Percentiles rank a stretch among this genome's conserved stretches.
Conservation (phyloP, 2,797 vertebrate genomes). For the Cercopithecus mitis region DNA sequence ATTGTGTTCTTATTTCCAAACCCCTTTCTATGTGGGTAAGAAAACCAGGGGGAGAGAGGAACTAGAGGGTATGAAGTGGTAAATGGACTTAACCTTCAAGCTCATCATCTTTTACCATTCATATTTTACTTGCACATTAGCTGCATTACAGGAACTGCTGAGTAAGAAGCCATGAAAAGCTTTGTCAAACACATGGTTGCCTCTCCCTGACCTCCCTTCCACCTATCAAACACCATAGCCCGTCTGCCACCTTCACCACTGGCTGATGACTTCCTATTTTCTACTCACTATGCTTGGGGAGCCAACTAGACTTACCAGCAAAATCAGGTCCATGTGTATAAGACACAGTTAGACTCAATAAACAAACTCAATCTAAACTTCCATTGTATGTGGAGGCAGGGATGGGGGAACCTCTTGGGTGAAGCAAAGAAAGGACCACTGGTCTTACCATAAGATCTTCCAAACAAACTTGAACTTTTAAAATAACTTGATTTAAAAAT, state of each 20-base stretch:
- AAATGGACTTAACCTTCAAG: not conserved
- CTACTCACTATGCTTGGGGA: not conserved
- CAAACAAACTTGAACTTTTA: not conserved
- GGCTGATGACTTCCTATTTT: not conserved
- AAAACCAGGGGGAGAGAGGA: not conserved
- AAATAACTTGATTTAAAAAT: not conserved
- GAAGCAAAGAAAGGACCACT: not conserved
- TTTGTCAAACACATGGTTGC: not conserved
- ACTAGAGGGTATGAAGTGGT: not conserved
- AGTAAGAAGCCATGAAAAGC: conserved; percentile 47
- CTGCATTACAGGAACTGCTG: not conserved
- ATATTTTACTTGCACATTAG: conserved; percentile 21
- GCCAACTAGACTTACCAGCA: rapidly evolving
- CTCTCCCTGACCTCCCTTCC: not conserved
- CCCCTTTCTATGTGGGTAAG: not conserved
- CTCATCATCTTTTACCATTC: not conserved
- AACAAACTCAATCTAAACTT: not conserved
- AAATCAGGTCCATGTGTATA: not conserved
- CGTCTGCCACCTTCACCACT: not conserved
- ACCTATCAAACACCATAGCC: not conserved
- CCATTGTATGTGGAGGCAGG: too few species aligned
- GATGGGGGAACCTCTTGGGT: not conserved
- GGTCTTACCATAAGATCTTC: not conserved
- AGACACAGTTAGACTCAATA: rapidly evolving
- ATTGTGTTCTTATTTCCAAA: not conserved